A percentile compares a stretch with the other conserved stretches of the same genome.
Conservation (phyloP, 2,888 invertebrate genomes). For the Hermaeophaga mercurialis region DNA sequence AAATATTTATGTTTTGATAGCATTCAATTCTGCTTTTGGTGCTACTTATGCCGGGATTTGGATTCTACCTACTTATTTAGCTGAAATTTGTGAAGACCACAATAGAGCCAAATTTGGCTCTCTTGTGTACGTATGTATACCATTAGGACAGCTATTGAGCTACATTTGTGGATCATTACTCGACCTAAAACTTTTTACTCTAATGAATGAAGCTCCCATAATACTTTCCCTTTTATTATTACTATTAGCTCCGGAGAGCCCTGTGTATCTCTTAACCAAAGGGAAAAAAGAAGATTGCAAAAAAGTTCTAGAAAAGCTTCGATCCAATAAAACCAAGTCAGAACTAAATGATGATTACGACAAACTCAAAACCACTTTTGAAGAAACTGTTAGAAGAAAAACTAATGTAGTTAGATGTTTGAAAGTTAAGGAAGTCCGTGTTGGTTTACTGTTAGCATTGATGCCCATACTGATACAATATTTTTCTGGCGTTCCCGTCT, state of each 20-base stretch:
- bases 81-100: conserved; percentile 29
- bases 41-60: neutral
- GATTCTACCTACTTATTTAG: neutral
- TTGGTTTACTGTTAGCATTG: conserved; percentile 38
- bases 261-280: conserved; percentile 7
- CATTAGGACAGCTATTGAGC: conserved; percentile 26
- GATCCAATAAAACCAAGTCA: conserved; percentile 7
- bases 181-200: conserved; percentile 9
- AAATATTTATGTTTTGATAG: conserved; percentile 4
- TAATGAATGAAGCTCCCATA: conserved; percentile 20
- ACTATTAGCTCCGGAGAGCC: conserved; percentile 21
- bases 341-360: conserved; percentile 18
- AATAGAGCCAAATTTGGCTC: conserved; percentile 27
- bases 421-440: conserved; percentile 1
- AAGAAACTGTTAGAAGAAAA: neutral
- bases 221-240: conserved; percentile 14
- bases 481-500: conserved; percentile 76
- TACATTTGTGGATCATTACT: conserved; percentile 24
- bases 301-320: conserved; percentile 10
- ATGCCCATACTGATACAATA: conserved; percentile 81
- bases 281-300: conserved; percentile 8
- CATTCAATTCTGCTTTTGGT: neutral
- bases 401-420: neutral
- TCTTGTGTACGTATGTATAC: conserved; percentile 18
- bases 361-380: conserved; percentile 1